Percentiles rank a stretch among this genome's conserved stretches.
Conservation (phyloP, 1,140 invertebrate genomes). For the Halesus radiatus region DNA sequence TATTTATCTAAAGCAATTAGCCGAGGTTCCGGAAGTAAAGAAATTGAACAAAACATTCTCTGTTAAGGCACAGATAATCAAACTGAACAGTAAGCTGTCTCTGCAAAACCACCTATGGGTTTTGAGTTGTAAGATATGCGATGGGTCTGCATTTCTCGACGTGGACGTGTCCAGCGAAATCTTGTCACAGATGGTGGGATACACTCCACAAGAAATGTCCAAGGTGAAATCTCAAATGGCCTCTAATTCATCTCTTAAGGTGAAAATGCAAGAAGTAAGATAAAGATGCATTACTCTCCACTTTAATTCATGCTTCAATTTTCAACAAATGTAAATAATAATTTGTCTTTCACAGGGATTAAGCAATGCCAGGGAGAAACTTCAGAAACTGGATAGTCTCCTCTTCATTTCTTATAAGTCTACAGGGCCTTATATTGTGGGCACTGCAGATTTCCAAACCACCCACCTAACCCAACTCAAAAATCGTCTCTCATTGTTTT, state of each 20-base stretch:
- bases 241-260: slow-evolving; percentile 60
- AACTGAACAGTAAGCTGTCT: slow-evolving; percentile 62
- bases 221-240: slow-evolving; percentile 61
- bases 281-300: not conserved
- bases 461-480: slow-evolving; percentile 39
- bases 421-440: slow-evolving; percentile 42
- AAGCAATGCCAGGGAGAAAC: slow-evolving; percentile 36
- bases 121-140: slow-evolving; percentile 63
- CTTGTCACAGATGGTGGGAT: slow-evolving; percentile 62
- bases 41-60: slow-evolving; percentile 61
- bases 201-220: slow-evolving; percentile 63
- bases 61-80: slow-evolving; percentile 65
- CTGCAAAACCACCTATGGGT: slow-evolving; percentile 63
- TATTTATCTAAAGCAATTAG: slow-evolving; percentile 66
- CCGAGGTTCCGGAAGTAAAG: slow-evolving; percentile 59
- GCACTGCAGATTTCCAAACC: not conserved
- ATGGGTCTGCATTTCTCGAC: slow-evolving; percentile 63
- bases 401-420: slow-evolving; percentile 33
- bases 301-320: no score
- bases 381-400: slow-evolving; percentile 47
- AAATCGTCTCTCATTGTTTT: slow-evolving; percentile 2
- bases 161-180: slow-evolving; percentile 64
- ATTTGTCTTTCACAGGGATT: slow-evolving; percentile 32
- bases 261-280: slow-evolving; percentile 60
- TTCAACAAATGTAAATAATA: no score